Conservation (phyloP, 2,797 vertebrate species). For the Rousettus madagascariensis region DNA sequence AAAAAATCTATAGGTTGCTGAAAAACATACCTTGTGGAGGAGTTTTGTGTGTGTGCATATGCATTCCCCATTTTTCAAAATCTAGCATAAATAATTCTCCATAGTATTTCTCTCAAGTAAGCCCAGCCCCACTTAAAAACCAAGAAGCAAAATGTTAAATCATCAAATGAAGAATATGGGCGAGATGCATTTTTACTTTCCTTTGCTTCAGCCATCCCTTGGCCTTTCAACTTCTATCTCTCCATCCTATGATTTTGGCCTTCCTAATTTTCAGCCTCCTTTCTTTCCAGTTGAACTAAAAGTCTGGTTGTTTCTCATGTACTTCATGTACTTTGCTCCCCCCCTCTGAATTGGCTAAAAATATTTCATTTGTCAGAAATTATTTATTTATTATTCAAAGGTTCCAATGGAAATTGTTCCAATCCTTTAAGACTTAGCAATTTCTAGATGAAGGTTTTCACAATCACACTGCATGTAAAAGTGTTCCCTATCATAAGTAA, state of each 20-base stretch:
- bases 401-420: not conserved
- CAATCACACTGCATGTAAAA: not conserved
- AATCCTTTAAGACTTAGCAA: not conserved
- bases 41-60: not conserved
- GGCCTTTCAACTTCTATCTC: not conserved
- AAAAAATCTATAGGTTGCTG: not conserved
- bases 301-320: not conserved
- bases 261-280: not conserved
- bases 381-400: not conserved
- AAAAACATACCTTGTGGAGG: not conserved
- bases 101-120: not conserved
- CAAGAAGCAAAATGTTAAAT: not conserved
- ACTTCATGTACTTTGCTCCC: not conserved
- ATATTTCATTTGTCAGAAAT: not conserved
- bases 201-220: not conserved
- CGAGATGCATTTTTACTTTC: fast-evolving
- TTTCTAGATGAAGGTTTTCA: not conserved
- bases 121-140: not conserved
- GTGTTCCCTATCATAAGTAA: not conserved
- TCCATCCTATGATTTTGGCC: not conserved
- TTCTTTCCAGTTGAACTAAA: not conserved
- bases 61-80: not conserved
- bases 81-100: not conserved
- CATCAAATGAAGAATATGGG: not conserved
- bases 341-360: not conserved